Evolutionary conservation across 2,888 invertebrate genomes (phyloP), one percentile per base, ranked within the genome.

Genomic region (Epistrophella euchroma): DNA sequence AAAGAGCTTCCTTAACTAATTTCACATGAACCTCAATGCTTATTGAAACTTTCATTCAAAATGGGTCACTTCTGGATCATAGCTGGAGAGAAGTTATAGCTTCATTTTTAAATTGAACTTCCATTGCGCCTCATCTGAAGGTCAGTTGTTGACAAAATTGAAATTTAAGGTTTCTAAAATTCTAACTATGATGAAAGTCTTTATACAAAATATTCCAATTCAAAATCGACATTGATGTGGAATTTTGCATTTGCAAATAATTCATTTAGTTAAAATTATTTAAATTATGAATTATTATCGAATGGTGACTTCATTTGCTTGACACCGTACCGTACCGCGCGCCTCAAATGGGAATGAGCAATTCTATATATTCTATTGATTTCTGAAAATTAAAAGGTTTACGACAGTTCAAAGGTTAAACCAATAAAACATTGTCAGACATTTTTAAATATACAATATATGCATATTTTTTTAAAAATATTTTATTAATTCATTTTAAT

Each of bases 31-130:
- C 6, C 2, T 52, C 25, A 56, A 52, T 37, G 19, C 11, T n/a
- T 28, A 28, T 28, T 43, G 22, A 1, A 52, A 22, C 22, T 11
- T n/a, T 28, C 6, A 76, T 56, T 45, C 25, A 47, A 66, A 50
- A 68, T 79, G 72, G 79, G 75, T 60, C 58, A 76, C 58, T 47
- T 56, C 10, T n/a, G 17, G 55, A 40, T 35, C n/a, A 25, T 10
- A 19, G 25, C 22, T 15, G 55, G 56, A 5, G 32, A 43, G 25
- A 40, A 66, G 25, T 19, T 7, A 10, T 22, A 13, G 0, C n/a
- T n/a, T n/a, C n/a, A n/a, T 43, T 66, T 56, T 43, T 22, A 75
- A 85, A 85, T 80, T 85, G 80, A 79, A 72, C 68, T 80, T 68
- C 79, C 76, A 85, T 79, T 76, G 66, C 72, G 64, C 43, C 45